Evolutionary conservation across 1,140 invertebrate species (phyloP).

Genomic region (Palaemon carinicauda): DNA sequence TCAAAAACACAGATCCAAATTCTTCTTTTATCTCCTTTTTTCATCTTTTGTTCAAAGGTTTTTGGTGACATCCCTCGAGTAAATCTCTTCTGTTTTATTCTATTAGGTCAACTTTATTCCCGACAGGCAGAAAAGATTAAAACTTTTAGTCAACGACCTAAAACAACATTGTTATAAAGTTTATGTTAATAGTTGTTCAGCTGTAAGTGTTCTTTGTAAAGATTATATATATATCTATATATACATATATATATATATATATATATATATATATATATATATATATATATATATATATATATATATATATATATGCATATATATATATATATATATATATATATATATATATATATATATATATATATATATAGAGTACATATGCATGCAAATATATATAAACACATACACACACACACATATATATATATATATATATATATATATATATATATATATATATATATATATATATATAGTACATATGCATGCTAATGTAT

Average conservation of each 20-base stretch:
- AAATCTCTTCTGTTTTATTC: too few relatives aligned
- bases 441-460: neutral
- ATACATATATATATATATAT: too few relatives aligned
- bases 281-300: neutral
- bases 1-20: too few relatives aligned
- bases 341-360: neutral
- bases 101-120: too few relatives aligned
- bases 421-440: neutral
- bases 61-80: too few relatives aligned
- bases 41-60: too few relatives aligned
- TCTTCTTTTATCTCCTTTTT: too few relatives aligned
- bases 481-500: neutral
- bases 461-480: neutral
- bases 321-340: neutral
- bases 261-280: too few relatives aligned
- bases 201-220: neutral
- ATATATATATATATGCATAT: neutral
- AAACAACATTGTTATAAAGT: neutral
- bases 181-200: too few relatives aligned
- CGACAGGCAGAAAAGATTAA: too few relatives aligned
- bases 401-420: neutral
- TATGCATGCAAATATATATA: neutral
- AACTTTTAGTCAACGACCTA: neutral
- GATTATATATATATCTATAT: too few relatives aligned
- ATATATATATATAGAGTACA: neutral